Conservation (phyloP, 2,113 vertebrate species). For the Pica pica region DNA sequence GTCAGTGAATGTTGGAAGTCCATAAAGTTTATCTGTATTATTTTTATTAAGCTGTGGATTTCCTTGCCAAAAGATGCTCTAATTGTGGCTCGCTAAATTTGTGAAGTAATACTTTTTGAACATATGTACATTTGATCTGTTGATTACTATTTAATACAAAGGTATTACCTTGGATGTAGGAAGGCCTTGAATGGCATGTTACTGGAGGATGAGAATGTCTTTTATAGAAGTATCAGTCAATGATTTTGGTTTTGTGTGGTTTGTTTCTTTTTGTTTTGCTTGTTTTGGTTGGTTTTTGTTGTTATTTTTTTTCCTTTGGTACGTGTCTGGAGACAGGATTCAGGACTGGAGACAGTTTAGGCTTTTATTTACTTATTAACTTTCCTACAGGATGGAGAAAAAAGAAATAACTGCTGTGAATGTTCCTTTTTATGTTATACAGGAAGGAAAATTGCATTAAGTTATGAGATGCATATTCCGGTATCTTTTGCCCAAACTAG, state of each 20-base stretch:
- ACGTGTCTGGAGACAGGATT: not conserved
- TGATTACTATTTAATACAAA: not conserved
- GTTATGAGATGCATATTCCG: not conserved
- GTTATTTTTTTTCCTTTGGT: not conserved
- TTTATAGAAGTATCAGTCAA: not conserved
- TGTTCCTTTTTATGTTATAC: not conserved
- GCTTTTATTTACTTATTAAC: not conserved
- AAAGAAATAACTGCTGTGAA: not conserved
- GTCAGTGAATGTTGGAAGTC: not conserved
- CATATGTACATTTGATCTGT: rapidly evolving
- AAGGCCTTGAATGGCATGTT: not conserved
- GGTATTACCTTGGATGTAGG: not conserved
- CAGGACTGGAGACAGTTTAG: not conserved
- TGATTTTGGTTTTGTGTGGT: not conserved
- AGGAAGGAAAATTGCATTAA: not conserved
- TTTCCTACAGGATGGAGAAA: not conserved
- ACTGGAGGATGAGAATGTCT: not conserved
- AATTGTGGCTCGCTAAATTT: not conserved
- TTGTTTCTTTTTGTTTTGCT: not conserved
- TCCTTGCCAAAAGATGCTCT: not conserved
- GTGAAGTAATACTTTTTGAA: not conserved
- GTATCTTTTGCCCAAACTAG: not conserved
- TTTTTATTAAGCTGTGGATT: not conserved
- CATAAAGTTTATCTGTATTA: not conserved
- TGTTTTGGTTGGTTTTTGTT: not conserved